Conservation (phyloP, 2,888 invertebrate genomes). For the Piscicola geometra region DNA sequence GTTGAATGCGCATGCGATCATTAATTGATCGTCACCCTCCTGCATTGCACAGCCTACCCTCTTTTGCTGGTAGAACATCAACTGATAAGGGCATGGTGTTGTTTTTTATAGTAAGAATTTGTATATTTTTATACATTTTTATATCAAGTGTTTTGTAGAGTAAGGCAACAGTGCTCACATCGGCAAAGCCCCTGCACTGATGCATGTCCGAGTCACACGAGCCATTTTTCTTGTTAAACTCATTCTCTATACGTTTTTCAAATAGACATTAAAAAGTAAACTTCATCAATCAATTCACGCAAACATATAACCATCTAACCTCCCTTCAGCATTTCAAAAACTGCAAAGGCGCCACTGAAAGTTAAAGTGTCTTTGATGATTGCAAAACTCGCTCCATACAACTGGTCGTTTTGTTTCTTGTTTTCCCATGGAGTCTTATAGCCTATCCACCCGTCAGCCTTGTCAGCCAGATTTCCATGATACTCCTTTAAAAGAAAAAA, state of each 20-base stretch:
- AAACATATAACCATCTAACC: neutral
- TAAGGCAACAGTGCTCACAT: too few relatives aligned
- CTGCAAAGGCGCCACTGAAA: neutral
- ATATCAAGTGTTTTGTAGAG: too few relatives aligned
- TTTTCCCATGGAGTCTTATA: neutral
- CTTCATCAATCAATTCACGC: too few relatives aligned
- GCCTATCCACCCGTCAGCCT: neutral
- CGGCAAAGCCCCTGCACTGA: slow-evolving; percentile 1
- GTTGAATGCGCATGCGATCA: too few relatives aligned
- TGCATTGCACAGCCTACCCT: neutral
- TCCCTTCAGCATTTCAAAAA: neutral
- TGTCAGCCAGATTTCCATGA: too few relatives aligned
- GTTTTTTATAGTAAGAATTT: too few relatives aligned
- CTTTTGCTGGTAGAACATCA: slow-evolving; percentile 2
- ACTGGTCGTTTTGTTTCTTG: neutral
- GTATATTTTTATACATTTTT: too few relatives aligned
- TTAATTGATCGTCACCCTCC: neutral
- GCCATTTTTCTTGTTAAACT: too few relatives aligned
- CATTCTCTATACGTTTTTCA: too few relatives aligned
- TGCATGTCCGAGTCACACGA: neutral
- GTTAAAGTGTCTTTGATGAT: neutral
- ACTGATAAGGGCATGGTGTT: too few relatives aligned
- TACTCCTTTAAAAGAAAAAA: too few relatives aligned
- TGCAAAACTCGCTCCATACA: neutral
- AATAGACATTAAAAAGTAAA: too few relatives aligned